Base-by-base conservation (phyloP, 2,797 vertebrate genomes). In the Pseudomugil gertrudae region DNA sequence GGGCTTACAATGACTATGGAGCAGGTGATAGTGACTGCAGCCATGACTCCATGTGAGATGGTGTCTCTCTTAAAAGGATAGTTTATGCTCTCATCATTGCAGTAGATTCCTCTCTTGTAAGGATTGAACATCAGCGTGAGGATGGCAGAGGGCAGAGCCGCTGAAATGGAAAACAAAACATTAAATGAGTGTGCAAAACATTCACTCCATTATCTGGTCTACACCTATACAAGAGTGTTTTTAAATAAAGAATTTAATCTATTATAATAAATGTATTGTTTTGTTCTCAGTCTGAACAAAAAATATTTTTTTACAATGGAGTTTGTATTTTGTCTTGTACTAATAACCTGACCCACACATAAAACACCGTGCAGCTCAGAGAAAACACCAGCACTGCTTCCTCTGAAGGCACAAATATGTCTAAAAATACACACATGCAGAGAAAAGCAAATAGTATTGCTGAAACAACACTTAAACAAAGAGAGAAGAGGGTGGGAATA, bases 1-100 rank as follows among this genome's bases (percentile, higher is more conserved):
- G 33, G 30, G 90, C 96, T 96, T 88, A 98, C 97, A 0, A 98
- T 97, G 81, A 95, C 10, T 0, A 97, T 89, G 0, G 95, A 96
- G 92, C 94, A 94, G 66, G 88, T 88, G 88, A 97, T 96, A 89
- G 95, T 97, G 81, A 98, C 92, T 0, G 94, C 94, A 0, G 97
- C 96, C 96, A 99, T 97, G 78, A 93, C 74, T 63, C 95, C 94
- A 0, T 98, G 94, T 3, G 97, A 96, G 87, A 99, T 97, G 86
- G 98, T 99, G 89, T 96, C 96, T 0, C 81, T 85, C 76, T 89
- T 94, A 93, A 96, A 97, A 1, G 98, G 96, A 74, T 97, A 97
- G 10, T 63, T 92, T 86, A 99, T 98, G 90, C 95, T 96, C 69
- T 94, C 79, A 3, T 98, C 97, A 0, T 92, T 69, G 10, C 98